Base-by-base conservation (phyloP, 2,113 vertebrate genomes). In the Scomber japonicus region DNA sequence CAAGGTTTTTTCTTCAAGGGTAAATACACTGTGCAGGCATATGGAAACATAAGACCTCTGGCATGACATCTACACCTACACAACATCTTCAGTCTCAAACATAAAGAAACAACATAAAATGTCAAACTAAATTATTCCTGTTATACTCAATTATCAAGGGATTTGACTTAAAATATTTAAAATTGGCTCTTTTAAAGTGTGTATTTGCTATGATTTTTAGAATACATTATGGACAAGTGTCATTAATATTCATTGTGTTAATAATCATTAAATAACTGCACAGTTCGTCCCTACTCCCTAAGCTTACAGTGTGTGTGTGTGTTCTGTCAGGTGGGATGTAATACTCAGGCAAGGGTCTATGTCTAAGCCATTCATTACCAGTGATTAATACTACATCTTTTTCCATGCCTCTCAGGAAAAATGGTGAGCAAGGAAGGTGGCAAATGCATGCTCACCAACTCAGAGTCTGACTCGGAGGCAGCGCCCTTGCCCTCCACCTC, bases 381-480 rank as follows among this genome's bases (percentile, higher is more conserved):
- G 53, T 57, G 51, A 83, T 68, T 92, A 85, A 90, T 72, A 45
- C 54, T 17, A 54, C 16, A 2, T 86, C 16, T 88, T 50, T 91
- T 40, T 79, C 46, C 27, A 24, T 88, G 31, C 64, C 72, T 88
- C 80, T 62, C 95, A 99, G 98, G 96, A 97, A 98, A 88, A 95
- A 98, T 99, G 97, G 97, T 98, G 96, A 99, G 98, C 95, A 98
- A 97, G 93, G 97, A 99, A 88, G 86, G 95, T 67, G 90, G 95
- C 94, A 97, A 95, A 95, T 96, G 97, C 93, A 89, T 94, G 92
- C 96, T 98, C 95, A 95, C 96, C 64, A 69, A 96, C 89, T 96
- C 97, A 0, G 98, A 98, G 91, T 97, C 95, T 11, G 98, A 99
- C 84, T 96, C 96, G 11, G 98, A 98, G 90, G 95, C 95, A 0